A percentile compares a stretch with the other conserved stretches of the same genome.
phyloP scores from a whole-genome alignment of 1,140 invertebrate genomes.

The Hyposmocoma kahamanoa region DNA sequence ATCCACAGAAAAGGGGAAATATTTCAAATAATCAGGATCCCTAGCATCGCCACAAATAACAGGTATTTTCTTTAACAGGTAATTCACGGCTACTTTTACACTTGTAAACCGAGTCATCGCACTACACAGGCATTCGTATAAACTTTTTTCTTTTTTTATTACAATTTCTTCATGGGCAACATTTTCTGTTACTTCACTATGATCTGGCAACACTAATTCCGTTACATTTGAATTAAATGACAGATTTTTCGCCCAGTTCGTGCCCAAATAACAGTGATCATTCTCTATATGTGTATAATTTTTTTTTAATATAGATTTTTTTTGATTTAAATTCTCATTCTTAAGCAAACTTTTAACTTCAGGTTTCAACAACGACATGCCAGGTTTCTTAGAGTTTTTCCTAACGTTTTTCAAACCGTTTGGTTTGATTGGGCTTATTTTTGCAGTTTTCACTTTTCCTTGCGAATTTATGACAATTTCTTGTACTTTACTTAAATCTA shows the following conservation, averaged over 20 bases:
- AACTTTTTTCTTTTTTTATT: constrained; percentile 18
- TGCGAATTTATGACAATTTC: constrained; percentile 53
- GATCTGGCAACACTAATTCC: not conserved
- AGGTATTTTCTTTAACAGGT: constrained; percentile 52
- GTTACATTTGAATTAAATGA: not conserved
- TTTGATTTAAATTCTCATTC: constrained; percentile 11
- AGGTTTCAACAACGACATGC: constrained; percentile 38
- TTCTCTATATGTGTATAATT: constrained; percentile 49
- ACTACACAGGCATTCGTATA: constrained; percentile 27
- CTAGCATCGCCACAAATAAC: constrained; percentile 37
- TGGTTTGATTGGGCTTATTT: constrained; percentile 47
- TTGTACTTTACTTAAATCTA: constrained; percentile 52
- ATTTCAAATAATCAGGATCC: constrained; percentile 33
- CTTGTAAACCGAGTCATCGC: constrained; percentile 27
- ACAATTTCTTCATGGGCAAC: not conserved
- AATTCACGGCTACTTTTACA: constrained; percentile 42
- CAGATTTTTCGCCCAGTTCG: constrained; percentile 5
- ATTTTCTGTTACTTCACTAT: constrained; percentile 6
- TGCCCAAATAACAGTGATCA: constrained; percentile 52
- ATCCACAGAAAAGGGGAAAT: constrained; percentile 60
- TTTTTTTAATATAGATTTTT: not conserved
- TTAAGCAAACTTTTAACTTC: constrained; percentile 35
- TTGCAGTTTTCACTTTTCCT: constrained; percentile 33
- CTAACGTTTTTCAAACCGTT: constrained; percentile 39
- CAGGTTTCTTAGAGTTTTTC: constrained; percentile 27